Evolutionary conservation across 2,888 invertebrate species (phyloP).

Genomic region (Stenurella melanura): DNA sequence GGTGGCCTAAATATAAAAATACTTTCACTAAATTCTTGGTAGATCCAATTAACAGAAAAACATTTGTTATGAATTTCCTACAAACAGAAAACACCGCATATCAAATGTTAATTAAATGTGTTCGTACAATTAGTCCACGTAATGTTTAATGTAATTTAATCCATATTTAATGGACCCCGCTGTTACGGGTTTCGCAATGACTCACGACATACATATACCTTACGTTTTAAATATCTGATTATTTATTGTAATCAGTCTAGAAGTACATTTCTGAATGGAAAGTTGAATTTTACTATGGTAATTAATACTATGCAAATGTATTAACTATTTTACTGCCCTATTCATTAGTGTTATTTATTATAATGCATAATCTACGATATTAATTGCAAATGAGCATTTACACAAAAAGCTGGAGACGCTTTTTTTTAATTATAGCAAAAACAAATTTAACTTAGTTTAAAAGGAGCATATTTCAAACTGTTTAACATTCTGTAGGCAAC

Average conservation of each 20-base stretch:
- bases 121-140: not conserved
- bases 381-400: not conserved
- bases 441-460: too few relatives aligned
- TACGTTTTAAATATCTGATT: not conserved
- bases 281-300: not conserved
- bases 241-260: not conserved
- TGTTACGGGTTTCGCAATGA: not conserved
- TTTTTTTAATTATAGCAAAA: too few relatives aligned
- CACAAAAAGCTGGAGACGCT: not conserved
- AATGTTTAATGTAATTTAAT: not conserved
- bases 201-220: not conserved
- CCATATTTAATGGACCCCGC: not conserved
- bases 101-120: not conserved
- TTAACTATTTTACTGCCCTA: not conserved
- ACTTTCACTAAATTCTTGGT: not conserved
- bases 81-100: not conserved
- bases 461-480: too few relatives aligned
- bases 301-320: not conserved
- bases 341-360: not conserved
- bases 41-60: not conserved
- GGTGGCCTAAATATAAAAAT: not conserved
- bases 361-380: not conserved
- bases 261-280: not conserved
- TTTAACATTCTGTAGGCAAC: too few relatives aligned
- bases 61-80: not conserved